Percentiles rank a stretch among this genome's conserved stretches.
These are phyloP conservation scores for Holacanthella duospinosa DNA, from an alignment of 2,888 invertebrate genomes.

Conservation along the genomic window DNA sequence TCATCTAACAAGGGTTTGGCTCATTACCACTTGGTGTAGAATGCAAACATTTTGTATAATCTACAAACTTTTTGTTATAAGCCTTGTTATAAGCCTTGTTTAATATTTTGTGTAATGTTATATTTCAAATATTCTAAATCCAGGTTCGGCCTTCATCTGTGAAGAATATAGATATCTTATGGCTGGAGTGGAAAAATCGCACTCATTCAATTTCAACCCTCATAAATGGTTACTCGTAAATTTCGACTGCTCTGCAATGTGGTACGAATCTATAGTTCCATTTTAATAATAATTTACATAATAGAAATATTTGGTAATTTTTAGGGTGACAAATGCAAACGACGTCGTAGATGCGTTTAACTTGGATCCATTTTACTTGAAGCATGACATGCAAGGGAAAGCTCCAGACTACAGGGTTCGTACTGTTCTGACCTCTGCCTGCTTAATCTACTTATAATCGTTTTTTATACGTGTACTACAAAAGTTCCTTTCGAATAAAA, in stretches of 20 bases:
- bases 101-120: background rate
- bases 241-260: conserved; percentile 97
- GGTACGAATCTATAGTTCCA: conserved; percentile 5
- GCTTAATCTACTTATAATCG: no score
- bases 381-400: conserved; percentile 81
- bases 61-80: no score
- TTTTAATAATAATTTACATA: background rate
- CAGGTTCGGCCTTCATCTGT: conserved; percentile 82
- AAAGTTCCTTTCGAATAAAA: no score
- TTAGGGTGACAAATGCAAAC: conserved; percentile 62
- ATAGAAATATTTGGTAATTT: background rate
- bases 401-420: conserved; percentile 82
- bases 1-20: no score
- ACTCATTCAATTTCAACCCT: conserved; percentile 97
- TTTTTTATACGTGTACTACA: no score
- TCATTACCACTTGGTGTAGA: no score
- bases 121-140: background rate
- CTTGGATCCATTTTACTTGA: conserved; percentile 91
- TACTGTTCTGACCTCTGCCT: no score
- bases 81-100: no score
- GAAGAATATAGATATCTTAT: conserved; percentile 87
- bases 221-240: conserved; percentile 99
- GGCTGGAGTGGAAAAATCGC: conserved; percentile 76
- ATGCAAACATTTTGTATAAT: no score
- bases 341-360: conserved; percentile 91